Base-by-base conservation (phyloP, 1,140 invertebrate genomes). In the Medauroidea extradentata region DNA sequence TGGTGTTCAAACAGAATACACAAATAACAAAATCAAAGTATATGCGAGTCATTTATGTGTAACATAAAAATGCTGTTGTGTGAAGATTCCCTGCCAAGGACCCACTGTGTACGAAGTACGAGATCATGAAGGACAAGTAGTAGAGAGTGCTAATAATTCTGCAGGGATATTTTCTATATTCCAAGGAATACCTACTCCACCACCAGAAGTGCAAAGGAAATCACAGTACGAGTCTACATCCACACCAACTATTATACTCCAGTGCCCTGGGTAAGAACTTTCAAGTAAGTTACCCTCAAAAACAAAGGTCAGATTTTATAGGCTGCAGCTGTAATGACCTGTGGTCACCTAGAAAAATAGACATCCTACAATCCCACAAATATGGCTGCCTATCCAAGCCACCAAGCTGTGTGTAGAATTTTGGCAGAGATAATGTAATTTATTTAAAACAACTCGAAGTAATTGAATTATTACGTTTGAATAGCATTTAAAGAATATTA, bases 61-160 rank as follows among this genome's bases (percentile, higher is more conserved):
- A 54, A 5, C n/a, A 14, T 3, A 4, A 3, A 16, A 8, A 8
- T 4, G 8, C 13, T 23, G 7, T 25, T 41, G 18, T 60, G 64
- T 61, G 7, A 46, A 83, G 81, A 62, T 75, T 24, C 73, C 74
- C 46, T 85, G 83, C 65, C 57, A 66, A 16, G 68, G 73, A 58
- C 67, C 75, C 53, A 56, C 67, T 38, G 68, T 84, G 55, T 83
- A 83, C 63, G 75, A 81, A 69, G 72, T 83, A 5, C 70, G 70
- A 25, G 77, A 83, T 65, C 71, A 75, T 59, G 57, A 66, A 2
- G 81, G 82, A 2, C 73, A 76, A 19, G 51, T 83, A 34, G 59
- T 83, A 18, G 83, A 85, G 72, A 73, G 62, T 52, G 83, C 78
- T 1, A 85, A 85, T 63, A 85, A 85, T 65, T 81, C 78, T 41